These are phyloP conservation scores for Podarcis raffonei DNA, from an alignment of 2,113 vertebrate genomes.

Conservation along the genomic window DNA sequence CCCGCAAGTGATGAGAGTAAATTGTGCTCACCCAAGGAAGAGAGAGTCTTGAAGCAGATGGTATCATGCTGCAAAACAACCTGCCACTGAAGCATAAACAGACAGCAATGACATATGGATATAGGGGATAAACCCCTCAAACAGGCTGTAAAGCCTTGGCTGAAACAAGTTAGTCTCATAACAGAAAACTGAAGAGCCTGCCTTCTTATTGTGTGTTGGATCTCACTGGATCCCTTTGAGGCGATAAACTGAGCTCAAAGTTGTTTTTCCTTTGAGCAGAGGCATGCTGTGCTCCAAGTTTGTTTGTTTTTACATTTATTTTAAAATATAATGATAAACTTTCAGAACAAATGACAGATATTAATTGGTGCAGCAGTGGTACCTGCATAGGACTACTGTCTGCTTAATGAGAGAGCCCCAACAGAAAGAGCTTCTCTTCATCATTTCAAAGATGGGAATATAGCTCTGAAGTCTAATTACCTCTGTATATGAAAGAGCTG, in stretches of 20 bases:
- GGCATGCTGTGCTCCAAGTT: background rate
- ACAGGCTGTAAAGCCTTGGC: background rate
- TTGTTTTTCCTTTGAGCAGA: background rate
- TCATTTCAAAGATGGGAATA: background rate
- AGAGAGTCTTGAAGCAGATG: conserved; percentile 70
- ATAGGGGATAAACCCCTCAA: background rate
- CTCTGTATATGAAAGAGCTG: background rate
- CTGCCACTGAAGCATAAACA: conserved; percentile 46
- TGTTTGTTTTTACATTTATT: background rate
- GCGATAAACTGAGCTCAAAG: background rate
- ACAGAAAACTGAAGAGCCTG: background rate
- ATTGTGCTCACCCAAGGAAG: conserved; percentile 69
- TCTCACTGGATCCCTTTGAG: background rate
- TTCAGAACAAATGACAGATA: background rate
- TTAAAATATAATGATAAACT: background rate
- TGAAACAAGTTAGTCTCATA: background rate
- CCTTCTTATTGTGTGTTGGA: background rate
- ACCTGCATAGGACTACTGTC: background rate
- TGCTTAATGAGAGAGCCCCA: background rate
- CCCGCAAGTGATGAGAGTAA: conserved; percentile 64
- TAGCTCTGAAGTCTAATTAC: background rate
- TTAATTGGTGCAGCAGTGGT: background rate
- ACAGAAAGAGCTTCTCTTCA: background rate
- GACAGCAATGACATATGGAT: conserved; percentile 42
- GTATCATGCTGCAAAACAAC: conserved; percentile 64